phyloP scores from a whole-genome alignment of 2,888 invertebrate species.

The Ephialtes manifestator region DNA sequence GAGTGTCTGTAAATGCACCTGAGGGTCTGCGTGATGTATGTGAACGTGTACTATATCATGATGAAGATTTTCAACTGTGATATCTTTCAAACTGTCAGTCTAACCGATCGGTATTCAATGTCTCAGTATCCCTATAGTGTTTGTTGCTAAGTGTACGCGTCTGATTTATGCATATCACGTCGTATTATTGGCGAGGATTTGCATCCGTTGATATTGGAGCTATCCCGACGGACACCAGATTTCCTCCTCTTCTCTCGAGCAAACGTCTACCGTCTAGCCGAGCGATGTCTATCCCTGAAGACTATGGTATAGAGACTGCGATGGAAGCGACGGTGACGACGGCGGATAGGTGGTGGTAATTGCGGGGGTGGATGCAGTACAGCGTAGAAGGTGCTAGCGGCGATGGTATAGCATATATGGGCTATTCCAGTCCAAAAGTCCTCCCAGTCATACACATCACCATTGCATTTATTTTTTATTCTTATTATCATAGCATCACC shows the following conservation, averaged over 20 bases:
- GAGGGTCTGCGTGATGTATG: neutral
- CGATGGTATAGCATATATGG: slow-evolving; percentile 11
- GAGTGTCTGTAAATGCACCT: neutral
- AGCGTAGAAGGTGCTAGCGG: slow-evolving; percentile 40
- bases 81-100: neutral
- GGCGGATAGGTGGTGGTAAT: slow-evolving; percentile 38
- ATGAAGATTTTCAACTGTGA: no score
- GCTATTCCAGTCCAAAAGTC: neutral
- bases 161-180: slow-evolving; percentile 12
- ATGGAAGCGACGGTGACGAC: slow-evolving; percentile 39
- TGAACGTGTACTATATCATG: no score
- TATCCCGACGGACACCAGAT: slow-evolving; percentile 15
- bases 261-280: slow-evolving; percentile 46
- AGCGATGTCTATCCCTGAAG: slow-evolving; percentile 35
- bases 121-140: neutral
- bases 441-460: neutral
- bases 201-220: slow-evolving; percentile 22
- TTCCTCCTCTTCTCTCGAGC: slow-evolving; percentile 12
- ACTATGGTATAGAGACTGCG: slow-evolving; percentile 21
- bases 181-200: slow-evolving; percentile 9
- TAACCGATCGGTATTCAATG: neutral
- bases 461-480: no score
- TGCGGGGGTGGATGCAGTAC: slow-evolving; percentile 38
- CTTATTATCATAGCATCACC: no score
- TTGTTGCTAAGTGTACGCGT: neutral